These are phyloP conservation scores for Nomada fucata DNA, from an alignment of 2,888 invertebrate genomes.

Conservation along the genomic window DNA sequence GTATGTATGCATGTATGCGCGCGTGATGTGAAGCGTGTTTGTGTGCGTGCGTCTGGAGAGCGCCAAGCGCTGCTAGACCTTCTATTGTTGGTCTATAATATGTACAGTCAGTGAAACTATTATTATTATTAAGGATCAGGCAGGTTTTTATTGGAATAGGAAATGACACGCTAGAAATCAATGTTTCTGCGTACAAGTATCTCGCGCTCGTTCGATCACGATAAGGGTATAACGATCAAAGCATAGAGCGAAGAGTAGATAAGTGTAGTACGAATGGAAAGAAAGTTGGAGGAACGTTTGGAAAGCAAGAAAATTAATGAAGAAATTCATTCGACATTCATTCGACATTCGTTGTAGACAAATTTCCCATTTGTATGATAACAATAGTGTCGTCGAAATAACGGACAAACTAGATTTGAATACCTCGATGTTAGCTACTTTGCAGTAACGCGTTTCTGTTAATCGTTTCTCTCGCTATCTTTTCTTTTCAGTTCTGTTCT, in stretches of 20 bases:
- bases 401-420: slow-evolving; percentile 76
- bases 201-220: slow-evolving; percentile 75
- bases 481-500: slow-evolving; percentile 6
- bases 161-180: slow-evolving; percentile 69
- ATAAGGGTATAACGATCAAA: slow-evolving; percentile 40
- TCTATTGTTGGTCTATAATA: slow-evolving; percentile 84
- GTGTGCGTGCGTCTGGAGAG: slow-evolving; percentile 73
- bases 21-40: slow-evolving; percentile 30
- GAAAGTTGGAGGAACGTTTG: slow-evolving; percentile 17
- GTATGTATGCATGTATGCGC: not conserved
- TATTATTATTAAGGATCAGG: slow-evolving; percentile 84
- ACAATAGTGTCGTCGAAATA: slow-evolving; percentile 57
- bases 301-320: slow-evolving; percentile 43
- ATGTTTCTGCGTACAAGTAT: slow-evolving; percentile 76
- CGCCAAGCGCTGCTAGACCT: slow-evolving; percentile 82
- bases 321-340: slow-evolving; percentile 73
- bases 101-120: slow-evolving; percentile 84
- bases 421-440: slow-evolving; percentile 63
- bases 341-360: slow-evolving; percentile 68
- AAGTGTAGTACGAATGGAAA: slow-evolving; percentile 52
- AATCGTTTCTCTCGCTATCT: not conserved
- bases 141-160: slow-evolving; percentile 72
- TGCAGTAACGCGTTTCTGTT: not conserved
- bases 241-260: not conserved
- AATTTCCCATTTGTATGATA: slow-evolving; percentile 51